Conservation (phyloP, 2,888 invertebrate genomes). For the Ypsolopha scabrella region DNA sequence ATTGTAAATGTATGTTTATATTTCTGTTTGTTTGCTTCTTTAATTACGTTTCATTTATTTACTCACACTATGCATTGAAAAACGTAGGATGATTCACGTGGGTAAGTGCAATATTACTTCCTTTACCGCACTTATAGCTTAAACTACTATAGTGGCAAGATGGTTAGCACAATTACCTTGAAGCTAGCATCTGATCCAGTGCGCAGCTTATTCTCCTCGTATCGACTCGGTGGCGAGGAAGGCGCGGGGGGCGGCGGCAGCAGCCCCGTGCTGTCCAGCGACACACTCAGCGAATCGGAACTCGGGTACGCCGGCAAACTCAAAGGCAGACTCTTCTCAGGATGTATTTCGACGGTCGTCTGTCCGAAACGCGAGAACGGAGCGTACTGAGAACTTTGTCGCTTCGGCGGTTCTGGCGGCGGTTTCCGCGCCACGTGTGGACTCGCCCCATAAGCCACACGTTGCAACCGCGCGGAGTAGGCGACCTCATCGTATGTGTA, state of each 20-base stretch:
- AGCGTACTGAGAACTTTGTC: slow-evolving; percentile 72
- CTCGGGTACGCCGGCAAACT: slow-evolving; percentile 75
- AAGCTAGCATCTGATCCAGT: slow-evolving; percentile 88
- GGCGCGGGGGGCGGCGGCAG: slow-evolving; percentile 76
- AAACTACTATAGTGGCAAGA: too few relatives aligned
- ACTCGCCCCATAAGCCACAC: slow-evolving; percentile 74
- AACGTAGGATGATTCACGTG: too few relatives aligned
- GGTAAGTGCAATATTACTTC: too few relatives aligned
- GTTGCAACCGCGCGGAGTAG: slow-evolving; percentile 56
- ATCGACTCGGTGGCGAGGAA: slow-evolving; percentile 70
- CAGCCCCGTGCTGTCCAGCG: slow-evolving; percentile 73
- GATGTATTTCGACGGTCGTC: slow-evolving; percentile 73
- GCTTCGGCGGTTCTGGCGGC: slow-evolving; percentile 84
- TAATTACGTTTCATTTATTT: too few relatives aligned
- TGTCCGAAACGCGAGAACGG: slow-evolving; percentile 65
- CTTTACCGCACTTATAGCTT: too few relatives aligned
- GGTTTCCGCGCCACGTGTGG: slow-evolving; percentile 82
- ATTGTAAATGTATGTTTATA: too few relatives aligned
- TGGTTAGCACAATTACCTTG: slow-evolving; percentile 69
- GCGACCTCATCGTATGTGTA: slow-evolving; percentile 63
- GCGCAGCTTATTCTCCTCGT: slow-evolving; percentile 62
- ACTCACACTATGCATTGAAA: too few relatives aligned
- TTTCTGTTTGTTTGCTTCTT: too few relatives aligned
- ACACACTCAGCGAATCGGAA: slow-evolving; percentile 73
- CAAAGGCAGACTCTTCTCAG: slow-evolving; percentile 69